Evolutionary conservation across 2,113 vertebrate genomes (phyloP).

Genomic region (Alethe castanea): DNA sequence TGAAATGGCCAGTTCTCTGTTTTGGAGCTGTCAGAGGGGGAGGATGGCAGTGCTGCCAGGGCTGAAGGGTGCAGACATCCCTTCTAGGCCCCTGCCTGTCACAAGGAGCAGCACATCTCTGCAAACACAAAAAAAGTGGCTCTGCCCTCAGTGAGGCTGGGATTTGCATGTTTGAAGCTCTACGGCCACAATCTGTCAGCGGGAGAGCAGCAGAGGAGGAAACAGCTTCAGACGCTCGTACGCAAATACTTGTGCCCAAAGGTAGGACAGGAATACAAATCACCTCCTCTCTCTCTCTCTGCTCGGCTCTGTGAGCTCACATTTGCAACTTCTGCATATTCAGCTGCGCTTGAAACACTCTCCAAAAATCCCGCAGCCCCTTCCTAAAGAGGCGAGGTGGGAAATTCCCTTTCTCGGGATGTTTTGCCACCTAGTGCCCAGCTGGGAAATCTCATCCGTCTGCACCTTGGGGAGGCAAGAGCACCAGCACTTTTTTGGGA

Average conservation of each 20-base stretch:
- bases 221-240: not conserved
- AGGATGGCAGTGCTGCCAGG: accelerated
- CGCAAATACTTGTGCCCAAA: not conserved
- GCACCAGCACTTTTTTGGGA: not conserved
- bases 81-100: accelerated
- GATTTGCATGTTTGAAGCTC: not conserved
- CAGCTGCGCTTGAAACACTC: not conserved
- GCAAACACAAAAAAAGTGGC: accelerated
- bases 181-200: not conserved
- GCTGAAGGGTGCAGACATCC: not conserved
- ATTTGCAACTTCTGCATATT: not conserved
- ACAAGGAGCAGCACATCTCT: accelerated
- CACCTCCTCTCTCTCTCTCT: not conserved
- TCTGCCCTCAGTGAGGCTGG: not conserved
- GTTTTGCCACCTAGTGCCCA: conserved; percentile 59
- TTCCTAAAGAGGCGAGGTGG: not conserved
- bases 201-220: not conserved
- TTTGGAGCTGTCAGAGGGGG: not conserved
- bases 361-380: not conserved
- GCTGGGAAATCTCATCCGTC: not conserved
- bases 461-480: not conserved
- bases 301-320: not conserved
- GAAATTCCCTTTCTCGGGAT: not conserved
- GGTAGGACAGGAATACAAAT: not conserved
- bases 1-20: accelerated